Base-by-base conservation (phyloP, 2,888 invertebrate genomes). In the Chirona hameri region DNA sequence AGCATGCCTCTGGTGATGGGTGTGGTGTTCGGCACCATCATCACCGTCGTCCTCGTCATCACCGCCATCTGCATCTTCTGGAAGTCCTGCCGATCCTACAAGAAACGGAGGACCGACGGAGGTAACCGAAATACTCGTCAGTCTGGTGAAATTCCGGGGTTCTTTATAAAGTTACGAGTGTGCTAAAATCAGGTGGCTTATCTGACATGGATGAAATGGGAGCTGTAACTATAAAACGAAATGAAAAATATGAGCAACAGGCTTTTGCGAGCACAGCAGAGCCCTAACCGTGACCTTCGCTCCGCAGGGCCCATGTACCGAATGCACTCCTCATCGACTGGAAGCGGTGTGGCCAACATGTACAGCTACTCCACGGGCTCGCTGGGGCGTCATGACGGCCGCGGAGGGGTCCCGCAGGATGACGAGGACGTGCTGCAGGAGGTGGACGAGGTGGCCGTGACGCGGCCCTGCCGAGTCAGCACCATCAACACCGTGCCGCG, bases 1-100 rank as follows among this genome's bases (percentile, higher is more conserved):
- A 88, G 88, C 83, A 85, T 87, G 83, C 86, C 87, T 21, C 85
- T 88, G 65, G 83, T 88, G n/a, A 85, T 88, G 82, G 88, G 88
- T n/a, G 86, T 88, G 18, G 86, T 87, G n/a, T 85, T 87, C 27
- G 88, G 88, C 31, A 86, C 86, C 3, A 85, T 87, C 18, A 86
- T 87, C 10, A 87, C 87, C 65, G 84, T 88, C 27, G 84, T 87
- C 65, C 84, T 88, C 82, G 85, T 88, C 80, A 86, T 87, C 29
- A 84, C 88, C 7, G 86, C 87, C 46, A 86, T 87, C 82, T 88
- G 88, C 85, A 86, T 87, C 84, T 86, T 87, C 84, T 88, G 88
- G 85, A 86, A 87, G 65, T 87, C 87, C 84, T 88, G 88, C 83
- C 86, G 87, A 48, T 86, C 87, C 0, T 87, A 87, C 85, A 87